These are phyloP conservation scores for Paratrypauchen microcephalus DNA, from an alignment of 2,797 vertebrate species.

Conservation along the genomic window DNA sequence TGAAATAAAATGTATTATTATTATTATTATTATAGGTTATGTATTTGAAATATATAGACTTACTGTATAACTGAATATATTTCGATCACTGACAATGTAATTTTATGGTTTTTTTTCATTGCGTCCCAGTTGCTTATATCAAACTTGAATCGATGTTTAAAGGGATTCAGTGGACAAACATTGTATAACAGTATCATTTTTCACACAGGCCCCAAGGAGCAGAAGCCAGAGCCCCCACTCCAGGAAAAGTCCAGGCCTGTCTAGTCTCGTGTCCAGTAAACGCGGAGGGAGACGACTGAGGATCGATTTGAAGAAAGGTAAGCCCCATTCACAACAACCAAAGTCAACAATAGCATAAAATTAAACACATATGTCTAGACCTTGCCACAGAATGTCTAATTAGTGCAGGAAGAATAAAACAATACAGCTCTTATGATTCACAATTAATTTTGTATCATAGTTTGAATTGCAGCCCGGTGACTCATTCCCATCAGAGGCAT, in stretches of 20 bases:
- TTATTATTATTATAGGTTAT: too few relatives aligned
- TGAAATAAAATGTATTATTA: too few relatives aligned
- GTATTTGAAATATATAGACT: too few relatives aligned
- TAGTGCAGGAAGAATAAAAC: not conserved
- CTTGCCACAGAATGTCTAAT: not conserved
- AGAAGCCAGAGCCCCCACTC: constrained; percentile 70
- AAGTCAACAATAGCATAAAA: not conserved
- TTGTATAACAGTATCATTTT: constrained; percentile 10
- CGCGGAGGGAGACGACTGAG: constrained; percentile 86
- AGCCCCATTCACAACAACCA: constrained; percentile 9
- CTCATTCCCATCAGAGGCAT: not conserved
- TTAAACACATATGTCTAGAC: not conserved
- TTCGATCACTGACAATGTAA: too few relatives aligned
- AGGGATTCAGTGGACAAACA: not conserved
- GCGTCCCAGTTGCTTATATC: not conserved
- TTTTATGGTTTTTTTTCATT: too few relatives aligned
- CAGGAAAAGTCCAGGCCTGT: constrained; percentile 80
- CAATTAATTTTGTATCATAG: not conserved
- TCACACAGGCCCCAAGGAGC: constrained; percentile 42
- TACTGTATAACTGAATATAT: too few relatives aligned
- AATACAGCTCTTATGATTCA: not conserved
- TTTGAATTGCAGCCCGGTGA: constrained; percentile 9
- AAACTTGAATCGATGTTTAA: too few relatives aligned
- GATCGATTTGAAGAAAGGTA: constrained; percentile 96
- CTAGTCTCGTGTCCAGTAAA: constrained; percentile 84